Conservation (phyloP, 2,797 vertebrate species). For the Garrulus glandarius region DNA sequence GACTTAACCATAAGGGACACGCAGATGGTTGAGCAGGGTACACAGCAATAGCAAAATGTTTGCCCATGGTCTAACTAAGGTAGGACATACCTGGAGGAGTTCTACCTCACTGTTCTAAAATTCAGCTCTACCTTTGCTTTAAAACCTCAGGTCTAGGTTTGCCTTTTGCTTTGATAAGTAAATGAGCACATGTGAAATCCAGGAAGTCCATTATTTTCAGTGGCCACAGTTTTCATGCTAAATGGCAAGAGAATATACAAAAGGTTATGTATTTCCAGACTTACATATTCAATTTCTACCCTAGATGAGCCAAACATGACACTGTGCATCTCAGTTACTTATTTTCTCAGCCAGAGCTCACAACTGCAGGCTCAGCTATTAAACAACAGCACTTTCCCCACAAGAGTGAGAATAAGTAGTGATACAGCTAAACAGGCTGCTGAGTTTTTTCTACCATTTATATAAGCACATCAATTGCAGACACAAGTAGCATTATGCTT, state of each 20-base stretch:
- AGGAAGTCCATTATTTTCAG: not conserved
- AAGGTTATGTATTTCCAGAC: not conserved
- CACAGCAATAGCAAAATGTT: not conserved
- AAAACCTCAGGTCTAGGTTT: not conserved
- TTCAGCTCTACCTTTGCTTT: not conserved
- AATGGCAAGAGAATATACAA: not conserved
- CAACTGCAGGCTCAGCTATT: not conserved
- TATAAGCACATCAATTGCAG: not conserved
- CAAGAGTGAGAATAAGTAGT: not conserved
- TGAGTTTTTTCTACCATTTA: not conserved
- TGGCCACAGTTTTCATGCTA: not conserved
- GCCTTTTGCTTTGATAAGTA: not conserved
- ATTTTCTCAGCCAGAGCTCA: not conserved
- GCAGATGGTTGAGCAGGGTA: fast-evolving
- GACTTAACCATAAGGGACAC: not conserved
- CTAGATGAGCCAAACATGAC: not conserved
- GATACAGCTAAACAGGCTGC: not conserved
- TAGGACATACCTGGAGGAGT: not conserved
- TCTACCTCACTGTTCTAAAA: not conserved
- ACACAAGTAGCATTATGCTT: not conserved
- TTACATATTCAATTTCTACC: not conserved
- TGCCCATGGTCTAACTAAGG: not conserved
- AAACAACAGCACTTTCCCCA: not conserved
- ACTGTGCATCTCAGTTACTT: not conserved
- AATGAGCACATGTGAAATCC: not conserved